Base-by-base conservation (phyloP, 2,113 vertebrate species). In the Ptychochromis oligacanthus region DNA sequence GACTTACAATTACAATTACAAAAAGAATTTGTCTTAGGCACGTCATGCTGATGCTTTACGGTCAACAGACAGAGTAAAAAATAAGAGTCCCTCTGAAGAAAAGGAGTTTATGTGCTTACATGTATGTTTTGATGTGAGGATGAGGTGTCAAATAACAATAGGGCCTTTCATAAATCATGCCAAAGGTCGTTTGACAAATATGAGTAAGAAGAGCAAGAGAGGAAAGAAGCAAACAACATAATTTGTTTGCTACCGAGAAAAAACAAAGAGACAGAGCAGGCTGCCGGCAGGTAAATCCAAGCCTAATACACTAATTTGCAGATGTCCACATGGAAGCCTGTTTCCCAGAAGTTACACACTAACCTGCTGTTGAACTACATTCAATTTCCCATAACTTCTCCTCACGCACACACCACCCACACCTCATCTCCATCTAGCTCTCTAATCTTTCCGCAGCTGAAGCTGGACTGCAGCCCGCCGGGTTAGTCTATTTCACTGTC, bases 321-420 rank as follows among this genome's bases (percentile, higher is more conserved):
- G 77, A 81, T 78, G 62, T 64, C 81, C 18, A 5, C 12, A 60
- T n/a, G n/a, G 60, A 82, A 64, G 58, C 59, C 85, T 15, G 36
- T 79, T 93, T 92, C 87, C 79, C 87, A 90, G 89, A 91, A 92
- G 75, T 88, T 40, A 81, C 87, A 83, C 57, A 75, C 36, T 7
- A 13, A 64, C 28, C 55, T 65, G 82, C 64, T 14, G 54, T 74
- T 54, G 52, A 76, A 82, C 65, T 17, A n/a, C 86, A 87, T 56
- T 55, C 85, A 75, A 89, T 88, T 92, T 89, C 81, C 89, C 31
- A 52, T 88, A 91, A 88, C 38, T 34, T 85, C 85, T 90, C 76
- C 76, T 24, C 62, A 31, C 34, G 4, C 57, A 46, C 49, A 78
- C 64, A 54, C 62, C 72, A 18, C 77, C 81, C 61, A 55, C 55